Conservation (phyloP, 2,888 invertebrate genomes). For the Cantharis lateralis region DNA sequence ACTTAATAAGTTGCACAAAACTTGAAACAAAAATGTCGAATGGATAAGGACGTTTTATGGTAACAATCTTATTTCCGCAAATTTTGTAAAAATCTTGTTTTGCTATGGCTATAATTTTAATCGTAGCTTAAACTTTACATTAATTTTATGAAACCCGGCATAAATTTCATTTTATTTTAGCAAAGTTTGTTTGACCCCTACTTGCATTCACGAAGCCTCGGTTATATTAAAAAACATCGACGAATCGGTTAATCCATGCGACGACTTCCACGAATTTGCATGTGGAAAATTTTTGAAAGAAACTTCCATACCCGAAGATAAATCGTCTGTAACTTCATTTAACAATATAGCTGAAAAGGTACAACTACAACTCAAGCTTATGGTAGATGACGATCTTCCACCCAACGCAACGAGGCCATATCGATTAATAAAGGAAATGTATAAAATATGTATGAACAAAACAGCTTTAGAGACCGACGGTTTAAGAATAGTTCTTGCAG, state of each 20-base stretch:
- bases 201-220: constrained; percentile 82
- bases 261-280: constrained; percentile 80
- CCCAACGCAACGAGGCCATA: constrained; percentile 71
- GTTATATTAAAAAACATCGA: constrained; percentile 63
- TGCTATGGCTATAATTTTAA: too few species aligned
- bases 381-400: constrained; percentile 68
- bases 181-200: constrained; percentile 67
- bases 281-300: constrained; percentile 72
- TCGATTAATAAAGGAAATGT: constrained; percentile 78
- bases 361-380: constrained; percentile 70
- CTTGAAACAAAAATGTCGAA: too few species aligned
- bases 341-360: constrained; percentile 75
- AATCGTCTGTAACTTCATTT: constrained; percentile 76
- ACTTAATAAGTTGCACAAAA: too few species aligned
- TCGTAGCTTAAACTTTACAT: too few species aligned
- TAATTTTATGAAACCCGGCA: too few species aligned
- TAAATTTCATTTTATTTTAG: background rate
- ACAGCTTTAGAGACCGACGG: constrained; percentile 81
- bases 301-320: constrained; percentile 81
- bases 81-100: too few species aligned
- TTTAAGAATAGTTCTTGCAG: constrained; percentile 69
- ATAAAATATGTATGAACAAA: constrained; percentile 86
- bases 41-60: too few species aligned
- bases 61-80: too few species aligned
- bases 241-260: constrained; percentile 78